phyloP scores from a whole-genome alignment of 2,113 vertebrate species.

The Menura novaehollandiae region DNA sequence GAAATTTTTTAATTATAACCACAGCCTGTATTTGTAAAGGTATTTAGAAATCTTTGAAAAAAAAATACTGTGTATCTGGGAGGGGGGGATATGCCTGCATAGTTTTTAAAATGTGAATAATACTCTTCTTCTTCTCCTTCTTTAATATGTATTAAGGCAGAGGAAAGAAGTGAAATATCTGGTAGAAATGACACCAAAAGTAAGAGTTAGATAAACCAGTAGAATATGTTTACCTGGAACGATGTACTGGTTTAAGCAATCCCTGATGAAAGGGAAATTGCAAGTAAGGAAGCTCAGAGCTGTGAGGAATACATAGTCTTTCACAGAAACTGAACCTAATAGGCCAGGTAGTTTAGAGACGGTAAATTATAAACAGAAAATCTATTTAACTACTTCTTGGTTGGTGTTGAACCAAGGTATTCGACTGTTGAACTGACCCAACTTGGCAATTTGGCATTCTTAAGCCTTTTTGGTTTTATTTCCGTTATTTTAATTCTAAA shows the following conservation, averaged over 20 bases:
- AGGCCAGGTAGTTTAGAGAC: neutral
- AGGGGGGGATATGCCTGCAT: fast-evolving
- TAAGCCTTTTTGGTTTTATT: neutral
- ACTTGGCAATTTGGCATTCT: neutral
- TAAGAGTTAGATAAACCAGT: neutral
- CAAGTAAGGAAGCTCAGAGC: neutral
- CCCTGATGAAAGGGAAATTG: neutral
- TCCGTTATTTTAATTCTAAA: neutral
- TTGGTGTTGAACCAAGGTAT: neutral
- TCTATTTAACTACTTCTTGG: neutral
- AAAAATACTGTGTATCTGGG: neutral
- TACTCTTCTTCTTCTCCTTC: neutral
- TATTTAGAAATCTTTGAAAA: neutral
- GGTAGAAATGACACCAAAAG: neutral
- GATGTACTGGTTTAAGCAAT: neutral
- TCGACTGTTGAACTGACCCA: neutral
- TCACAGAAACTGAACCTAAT: neutral
- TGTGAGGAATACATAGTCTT: neutral
- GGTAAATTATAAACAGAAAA: neutral
- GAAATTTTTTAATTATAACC: neutral
- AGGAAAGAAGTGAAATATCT: neutral
- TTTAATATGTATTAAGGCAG: neutral
- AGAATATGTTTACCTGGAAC: neutral
- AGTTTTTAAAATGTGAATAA: neutral
- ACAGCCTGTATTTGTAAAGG: neutral